Percentiles rank a stretch among this genome's conserved stretches.
phyloP scores from a whole-genome alignment of 53 echinoderm and acorn worm species.

The Holothuria scabra region DNA sequence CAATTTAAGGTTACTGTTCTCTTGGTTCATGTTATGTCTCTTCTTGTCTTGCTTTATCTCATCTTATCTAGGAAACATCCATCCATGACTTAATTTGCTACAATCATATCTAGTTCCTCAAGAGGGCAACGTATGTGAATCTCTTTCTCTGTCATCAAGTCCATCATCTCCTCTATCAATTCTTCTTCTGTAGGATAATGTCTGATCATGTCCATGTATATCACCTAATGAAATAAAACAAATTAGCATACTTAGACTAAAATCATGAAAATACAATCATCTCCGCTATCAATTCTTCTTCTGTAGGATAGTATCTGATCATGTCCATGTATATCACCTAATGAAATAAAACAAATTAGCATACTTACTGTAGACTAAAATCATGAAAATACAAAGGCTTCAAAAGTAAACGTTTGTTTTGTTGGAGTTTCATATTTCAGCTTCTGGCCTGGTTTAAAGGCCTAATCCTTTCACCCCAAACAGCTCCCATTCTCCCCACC shows the following conservation, averaged over 20 bases:
- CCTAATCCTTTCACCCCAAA: too few species aligned
- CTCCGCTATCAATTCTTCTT: slow-evolving; percentile 56
- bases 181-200: slow-evolving; percentile 65
- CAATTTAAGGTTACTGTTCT: too few species aligned
- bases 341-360: not conserved
- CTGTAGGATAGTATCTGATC: slow-evolving; percentile 77
- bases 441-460: too few species aligned
- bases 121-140: slow-evolving; percentile 80
- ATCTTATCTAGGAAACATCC: not conserved
- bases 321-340: slow-evolving; percentile 89
- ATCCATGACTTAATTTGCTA: slow-evolving; percentile 18
- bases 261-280: not conserved
- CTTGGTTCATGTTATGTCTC: too few species aligned
- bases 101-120: slow-evolving; percentile 71
- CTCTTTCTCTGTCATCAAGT: slow-evolving; percentile 92
- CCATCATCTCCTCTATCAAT: slow-evolving; percentile 70
- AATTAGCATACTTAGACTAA: too few species aligned
- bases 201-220: slow-evolving; percentile 89
- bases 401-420: too few species aligned
- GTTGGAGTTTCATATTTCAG: too few species aligned
- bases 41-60: too few species aligned
- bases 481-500: too few species aligned
- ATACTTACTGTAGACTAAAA: too few species aligned
- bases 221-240: slow-evolving; percentile 44
- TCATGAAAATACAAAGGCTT: too few species aligned